Percentiles rank a stretch among this genome's conserved stretches.
These are phyloP conservation scores for Plagiodera versicolora DNA, from an alignment of 2,888 invertebrate species.

Conservation along the genomic window DNA sequence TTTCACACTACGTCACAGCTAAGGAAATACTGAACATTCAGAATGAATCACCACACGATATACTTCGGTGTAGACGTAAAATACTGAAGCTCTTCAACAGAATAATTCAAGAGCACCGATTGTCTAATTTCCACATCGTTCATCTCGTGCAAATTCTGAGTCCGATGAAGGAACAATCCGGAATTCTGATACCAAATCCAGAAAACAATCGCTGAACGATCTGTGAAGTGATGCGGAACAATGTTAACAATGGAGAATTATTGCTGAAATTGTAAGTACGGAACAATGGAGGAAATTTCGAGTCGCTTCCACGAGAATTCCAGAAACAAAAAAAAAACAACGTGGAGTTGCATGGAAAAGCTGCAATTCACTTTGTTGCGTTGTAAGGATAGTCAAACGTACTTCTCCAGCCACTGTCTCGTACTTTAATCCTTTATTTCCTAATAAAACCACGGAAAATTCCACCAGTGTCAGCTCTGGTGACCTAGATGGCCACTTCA, in stretches of 20 bases:
- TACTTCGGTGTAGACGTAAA: neutral
- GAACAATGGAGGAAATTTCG: neutral
- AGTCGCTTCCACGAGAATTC: neutral
- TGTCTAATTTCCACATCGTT: neutral
- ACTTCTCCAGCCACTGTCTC: no score
- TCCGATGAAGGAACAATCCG: neutral
- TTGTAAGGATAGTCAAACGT: no score
- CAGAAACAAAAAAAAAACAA: no score
- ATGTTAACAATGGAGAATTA: conserved; percentile 1
- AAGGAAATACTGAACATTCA: no score
- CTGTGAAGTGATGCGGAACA: neutral
- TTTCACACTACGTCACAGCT: no score
- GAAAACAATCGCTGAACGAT: neutral
- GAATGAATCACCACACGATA: neutral
- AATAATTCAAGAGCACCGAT: neutral
- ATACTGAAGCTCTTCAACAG: neutral
- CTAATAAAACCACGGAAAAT: no score
- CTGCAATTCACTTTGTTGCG: neutral
- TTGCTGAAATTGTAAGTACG: neutral
- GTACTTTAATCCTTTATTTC: no score
- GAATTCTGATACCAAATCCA: neutral
- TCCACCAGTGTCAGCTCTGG: no score
- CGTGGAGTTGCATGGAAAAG: no score
- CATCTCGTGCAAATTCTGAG: neutral
- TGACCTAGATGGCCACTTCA: neutral